phyloP scores from a whole-genome alignment of 2,888 invertebrate species.

The Stenurella melanura region DNA sequence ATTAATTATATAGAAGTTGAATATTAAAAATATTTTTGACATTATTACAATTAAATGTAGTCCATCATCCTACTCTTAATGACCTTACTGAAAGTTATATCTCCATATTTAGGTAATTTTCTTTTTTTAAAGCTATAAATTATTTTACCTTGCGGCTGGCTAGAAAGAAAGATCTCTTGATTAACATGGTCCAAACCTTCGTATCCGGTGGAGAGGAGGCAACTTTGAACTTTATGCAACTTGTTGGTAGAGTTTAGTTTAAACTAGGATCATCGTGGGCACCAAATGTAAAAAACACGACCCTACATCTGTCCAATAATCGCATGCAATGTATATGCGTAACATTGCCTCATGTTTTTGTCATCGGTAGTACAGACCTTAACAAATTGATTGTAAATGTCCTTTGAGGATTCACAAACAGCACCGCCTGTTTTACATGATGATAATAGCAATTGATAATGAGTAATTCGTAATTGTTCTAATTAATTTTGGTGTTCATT shows the following conservation, averaged over 20 bases:
- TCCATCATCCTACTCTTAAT: conserved; percentile 23
- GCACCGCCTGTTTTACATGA: conserved; percentile 63
- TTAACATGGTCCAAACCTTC: conserved; percentile 52
- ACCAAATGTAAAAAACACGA: conserved; percentile 43
- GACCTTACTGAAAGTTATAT: conserved; percentile 35
- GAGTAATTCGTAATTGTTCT: conserved; percentile 60
- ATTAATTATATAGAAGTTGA: not conserved
- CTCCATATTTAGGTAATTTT: conserved; percentile 59
- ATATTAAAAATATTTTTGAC: conserved; percentile 7
- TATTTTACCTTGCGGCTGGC: conserved; percentile 55
- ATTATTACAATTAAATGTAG: conserved; percentile 25
- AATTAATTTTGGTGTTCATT: conserved; percentile 59
- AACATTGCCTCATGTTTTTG: conserved; percentile 56
- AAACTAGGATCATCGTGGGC: conserved; percentile 29
- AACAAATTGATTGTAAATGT: conserved; percentile 63
- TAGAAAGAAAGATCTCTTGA: conserved; percentile 59
- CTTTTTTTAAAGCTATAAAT: conserved; percentile 56
- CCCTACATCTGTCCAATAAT: conserved; percentile 45
- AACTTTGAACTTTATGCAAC: conserved; percentile 29
- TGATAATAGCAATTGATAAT: conserved; percentile 64
- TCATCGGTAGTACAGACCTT: conserved; percentile 57
- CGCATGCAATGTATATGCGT: conserved; percentile 43
- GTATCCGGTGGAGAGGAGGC: conserved; percentile 23
- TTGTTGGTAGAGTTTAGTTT: not conserved
- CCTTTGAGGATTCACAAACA: conserved; percentile 61